A percentile compares a stretch with the other conserved stretches of the same genome.
phyloP scores from a whole-genome alignment of 2,888 invertebrate genomes.

The Ceramica pisi region DNA sequence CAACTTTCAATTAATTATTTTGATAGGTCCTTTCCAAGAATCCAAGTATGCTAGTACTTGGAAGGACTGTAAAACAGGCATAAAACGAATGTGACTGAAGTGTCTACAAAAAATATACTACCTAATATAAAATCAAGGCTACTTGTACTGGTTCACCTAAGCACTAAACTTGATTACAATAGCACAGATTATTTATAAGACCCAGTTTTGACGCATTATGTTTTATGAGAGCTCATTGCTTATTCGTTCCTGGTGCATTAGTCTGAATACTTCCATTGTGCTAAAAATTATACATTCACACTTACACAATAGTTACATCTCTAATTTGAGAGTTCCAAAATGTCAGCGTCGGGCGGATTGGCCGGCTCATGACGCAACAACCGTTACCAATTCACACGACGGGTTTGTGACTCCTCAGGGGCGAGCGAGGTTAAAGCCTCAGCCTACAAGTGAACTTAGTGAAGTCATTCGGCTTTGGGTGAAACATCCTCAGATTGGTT shows the following conservation, averaged over 20 bases:
- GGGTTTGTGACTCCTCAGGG: slow-evolving; percentile 73
- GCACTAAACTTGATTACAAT: slow-evolving; percentile 42
- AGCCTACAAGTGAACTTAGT: slow-evolving; percentile 61
- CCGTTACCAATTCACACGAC: slow-evolving; percentile 83
- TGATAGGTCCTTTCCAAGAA: background rate
- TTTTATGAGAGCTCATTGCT: slow-evolving; percentile 57
- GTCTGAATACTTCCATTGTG: slow-evolving; percentile 61
- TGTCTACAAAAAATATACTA: slow-evolving; percentile 16
- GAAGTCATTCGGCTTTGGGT: slow-evolving; percentile 71
- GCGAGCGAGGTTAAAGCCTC: slow-evolving; percentile 45
- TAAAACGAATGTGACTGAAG: slow-evolving; percentile 10
- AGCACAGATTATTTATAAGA: slow-evolving; percentile 43
- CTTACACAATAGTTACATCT: slow-evolving; percentile 70
- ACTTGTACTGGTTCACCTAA: slow-evolving; percentile 20
- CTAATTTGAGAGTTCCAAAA: slow-evolving; percentile 72
- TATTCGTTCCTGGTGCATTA: slow-evolving; percentile 61
- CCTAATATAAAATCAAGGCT: slow-evolving; percentile 39
- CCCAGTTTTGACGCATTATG: slow-evolving; percentile 58
- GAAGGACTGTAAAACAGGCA: background rate
- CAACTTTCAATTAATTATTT: background rate
- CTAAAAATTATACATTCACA: slow-evolving; percentile 67
- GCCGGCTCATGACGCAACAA: slow-evolving; percentile 77
- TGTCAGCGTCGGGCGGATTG: slow-evolving; percentile 71
- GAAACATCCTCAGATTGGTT: slow-evolving; percentile 76
- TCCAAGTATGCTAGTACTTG: background rate